Evolutionary conservation across 1,140 invertebrate species (phyloP), one percentile per base, ranked within the genome.

Genomic region (Apis laboriosa): DNA sequence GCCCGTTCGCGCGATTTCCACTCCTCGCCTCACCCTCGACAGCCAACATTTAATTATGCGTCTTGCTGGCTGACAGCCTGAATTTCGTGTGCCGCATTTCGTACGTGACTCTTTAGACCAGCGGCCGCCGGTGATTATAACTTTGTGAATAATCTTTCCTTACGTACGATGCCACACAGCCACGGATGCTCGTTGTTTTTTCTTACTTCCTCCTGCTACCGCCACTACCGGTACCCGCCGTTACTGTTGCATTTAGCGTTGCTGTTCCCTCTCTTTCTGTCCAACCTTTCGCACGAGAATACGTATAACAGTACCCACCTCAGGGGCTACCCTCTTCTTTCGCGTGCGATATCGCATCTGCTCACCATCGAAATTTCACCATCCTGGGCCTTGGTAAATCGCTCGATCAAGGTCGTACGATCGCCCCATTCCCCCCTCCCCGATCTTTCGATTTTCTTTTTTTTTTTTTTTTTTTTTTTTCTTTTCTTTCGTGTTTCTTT

Each of bases 11-110:
- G 66, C 77, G 51, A 63, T 64, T 55, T 64, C 70, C 78, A 19
- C 70, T 53, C 70, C 60, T 21, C 78, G 13, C 68, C 70, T 63
- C 78, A 49, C 72, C 56, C 34, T 49, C 34, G 51, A 60, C 19
- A 64, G 73, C n/a, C 79, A 70, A 82, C 80, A 82, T 82, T 82
- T 82, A 82, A 82, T 82, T 82, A 82, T 77, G 80, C 80, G 61
- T 82, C 80, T 58, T 61, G 70, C 80, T 61, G 67, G 24, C 80
- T 82, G 80, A 82, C 80, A 82, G 80, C 73, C 74, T 53, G 80
- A 82, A 82, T 82, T 82, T 82, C 80, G 80, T 82, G 80, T 51
- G 80, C 63, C 60, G 73, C 63, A 49, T 81, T 81, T 81, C 80
- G 80, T 76, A 81, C 73, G 73, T 67, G 70, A 74, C 24, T 74